These are phyloP conservation scores for Amiota communis DNA, from an alignment of 2,888 invertebrate species.

Conservation along the genomic window DNA sequence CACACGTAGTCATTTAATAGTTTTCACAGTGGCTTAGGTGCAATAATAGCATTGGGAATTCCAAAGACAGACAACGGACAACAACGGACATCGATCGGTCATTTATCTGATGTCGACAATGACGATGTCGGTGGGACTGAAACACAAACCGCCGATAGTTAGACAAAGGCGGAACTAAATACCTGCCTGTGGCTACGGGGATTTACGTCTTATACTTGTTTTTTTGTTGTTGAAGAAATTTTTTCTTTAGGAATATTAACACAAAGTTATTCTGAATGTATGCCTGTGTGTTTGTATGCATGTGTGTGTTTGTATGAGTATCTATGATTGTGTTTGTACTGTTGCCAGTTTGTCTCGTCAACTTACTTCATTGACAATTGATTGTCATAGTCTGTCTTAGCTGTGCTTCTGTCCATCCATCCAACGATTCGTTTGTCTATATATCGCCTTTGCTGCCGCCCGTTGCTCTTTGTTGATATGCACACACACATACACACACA, in stretches of 20 bases:
- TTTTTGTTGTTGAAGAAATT: slow-evolving; percentile 37
- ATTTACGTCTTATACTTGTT: slow-evolving; percentile 58
- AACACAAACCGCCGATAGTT: slow-evolving; percentile 31
- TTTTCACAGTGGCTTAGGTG: slow-evolving; percentile 56
- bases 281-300: neutral
- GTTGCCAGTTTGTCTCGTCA: slow-evolving; percentile 2
- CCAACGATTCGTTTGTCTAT: slow-evolving; percentile 13
- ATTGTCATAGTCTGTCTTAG: neutral
- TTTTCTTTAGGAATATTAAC: slow-evolving; percentile 15
- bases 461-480: slow-evolving; percentile 29
- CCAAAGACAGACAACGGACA: slow-evolving; percentile 38
- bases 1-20: slow-evolving; percentile 1
- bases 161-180: slow-evolving; percentile 67
- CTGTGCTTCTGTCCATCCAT: slow-evolving; percentile 15
- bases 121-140: neutral
- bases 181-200: slow-evolving; percentile 63
- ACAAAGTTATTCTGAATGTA: neutral
- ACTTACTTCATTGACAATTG: slow-evolving; percentile 49
- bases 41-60: slow-evolving; percentile 67
- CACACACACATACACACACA: slow-evolving; percentile 28
- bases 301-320: neutral
- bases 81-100: neutral
- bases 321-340: neutral
- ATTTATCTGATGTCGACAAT: too few relatives aligned
- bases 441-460: slow-evolving; percentile 7